These are phyloP conservation scores for Cerastis rubricosa DNA, from an alignment of 2,888 invertebrate species.

Conservation along the genomic window DNA sequence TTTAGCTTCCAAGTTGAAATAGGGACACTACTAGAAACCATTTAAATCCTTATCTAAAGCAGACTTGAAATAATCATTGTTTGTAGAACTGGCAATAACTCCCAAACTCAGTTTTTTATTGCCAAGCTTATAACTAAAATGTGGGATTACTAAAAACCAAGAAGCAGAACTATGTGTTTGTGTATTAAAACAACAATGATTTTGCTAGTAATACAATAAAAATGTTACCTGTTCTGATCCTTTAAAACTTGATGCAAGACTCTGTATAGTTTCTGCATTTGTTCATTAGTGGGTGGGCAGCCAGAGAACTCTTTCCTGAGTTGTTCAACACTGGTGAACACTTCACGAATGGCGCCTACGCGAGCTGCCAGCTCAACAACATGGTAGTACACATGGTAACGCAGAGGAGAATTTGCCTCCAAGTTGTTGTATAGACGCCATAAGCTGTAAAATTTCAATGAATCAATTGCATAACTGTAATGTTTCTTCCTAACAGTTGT, in stretches of 20 bases:
- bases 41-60: neutral
- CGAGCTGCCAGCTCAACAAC: constrained; percentile 97
- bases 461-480: neutral
- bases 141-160: neutral
- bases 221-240: constrained; percentile 94
- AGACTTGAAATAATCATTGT: neutral
- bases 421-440: constrained; percentile 98
- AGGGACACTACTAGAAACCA: neutral
- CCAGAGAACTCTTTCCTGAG: constrained; percentile 95
- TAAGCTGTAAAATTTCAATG: constrained; percentile 90
- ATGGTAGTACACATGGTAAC: constrained; percentile 98
- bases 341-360: constrained; percentile 95
- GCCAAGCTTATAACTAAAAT: neutral
- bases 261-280: constrained; percentile 97
- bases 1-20: constrained; percentile 4
- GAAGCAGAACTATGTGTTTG: neutral
- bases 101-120: neutral
- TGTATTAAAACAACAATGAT: neutral
- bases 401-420: constrained; percentile 95
- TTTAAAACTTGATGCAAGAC: constrained; percentile 97
- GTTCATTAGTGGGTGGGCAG: constrained; percentile 96
- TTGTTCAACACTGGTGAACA: constrained; percentile 96
- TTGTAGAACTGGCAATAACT: neutral
- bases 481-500: neutral
- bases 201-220: neutral